Conservation (phyloP, 2,113 vertebrate genomes). For the Scalopus aquaticus region DNA sequence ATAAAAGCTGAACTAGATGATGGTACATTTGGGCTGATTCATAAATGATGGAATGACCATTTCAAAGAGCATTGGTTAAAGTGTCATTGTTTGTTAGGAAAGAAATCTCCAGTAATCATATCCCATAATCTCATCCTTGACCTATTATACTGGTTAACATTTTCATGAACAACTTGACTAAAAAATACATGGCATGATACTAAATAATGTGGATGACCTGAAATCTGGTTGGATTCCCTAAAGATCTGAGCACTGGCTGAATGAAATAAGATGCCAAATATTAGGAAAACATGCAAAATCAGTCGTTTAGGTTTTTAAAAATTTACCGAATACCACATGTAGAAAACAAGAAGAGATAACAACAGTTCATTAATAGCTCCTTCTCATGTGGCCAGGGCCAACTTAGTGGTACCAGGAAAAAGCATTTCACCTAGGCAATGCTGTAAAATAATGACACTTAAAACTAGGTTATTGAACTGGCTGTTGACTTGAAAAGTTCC, state of each 20-base stretch:
- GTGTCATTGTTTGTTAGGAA: not conserved
- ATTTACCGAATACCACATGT: not conserved
- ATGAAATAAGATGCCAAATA: not conserved
- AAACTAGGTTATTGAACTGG: not conserved
- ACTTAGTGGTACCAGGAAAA: not conserved
- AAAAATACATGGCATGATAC: not conserved
- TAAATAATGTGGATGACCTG: not conserved
- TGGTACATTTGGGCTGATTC: not conserved
- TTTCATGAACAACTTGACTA: not conserved
- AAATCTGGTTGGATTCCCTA: not conserved
- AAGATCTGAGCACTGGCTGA: not conserved
- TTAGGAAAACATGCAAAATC: not conserved
- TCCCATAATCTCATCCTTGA: not conserved
- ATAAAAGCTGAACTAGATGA: not conserved
- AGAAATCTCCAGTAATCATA: not conserved
- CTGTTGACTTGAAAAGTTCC: not conserved
- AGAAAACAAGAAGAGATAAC: not conserved
- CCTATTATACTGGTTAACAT: not conserved
- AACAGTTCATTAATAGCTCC: not conserved
- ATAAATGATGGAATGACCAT: not conserved
- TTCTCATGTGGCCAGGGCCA: not conserved
- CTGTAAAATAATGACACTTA: not conserved
- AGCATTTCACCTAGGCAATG: not conserved
- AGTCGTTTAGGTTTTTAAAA: not conserved
- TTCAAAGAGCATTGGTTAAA: conserved; percentile 15